Base-by-base conservation (phyloP, 2,113 vertebrate species). In the Glaucidium brasilianum region DNA sequence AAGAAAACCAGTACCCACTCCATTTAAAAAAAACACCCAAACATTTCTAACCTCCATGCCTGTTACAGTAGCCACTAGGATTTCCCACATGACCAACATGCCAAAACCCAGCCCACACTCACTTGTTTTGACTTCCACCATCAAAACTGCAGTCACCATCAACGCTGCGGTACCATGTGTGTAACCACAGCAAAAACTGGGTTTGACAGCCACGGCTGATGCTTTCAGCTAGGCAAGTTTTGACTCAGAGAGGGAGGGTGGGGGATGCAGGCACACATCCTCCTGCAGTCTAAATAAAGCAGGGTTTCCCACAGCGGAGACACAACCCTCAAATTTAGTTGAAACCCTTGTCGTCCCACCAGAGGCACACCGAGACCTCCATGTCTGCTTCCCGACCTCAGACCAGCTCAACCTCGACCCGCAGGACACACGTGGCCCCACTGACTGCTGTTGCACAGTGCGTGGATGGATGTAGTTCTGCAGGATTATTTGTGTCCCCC, bases 131-230 rank as follows among this genome's bases (percentile, higher is more conserved):
- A 59, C 25, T 60, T 69, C 63, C 39, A 74, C 68, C 71, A 72
- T 12, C 78, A 21, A 15, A 93, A 29, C 77, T 37, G 69, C 72
- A 87, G 92, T 18, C 85, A 79, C 60, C 85, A 55, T 2, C 29
- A 77, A 45, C 27, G 23, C 58, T 1, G 39, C 9, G 15, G 49
- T 2, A 39, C 72, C 62, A 13, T 4, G 3, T 0, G 6, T 39
- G n/a, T 12, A 60, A 55, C 49, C 72, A 21, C 71, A 59, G 71
- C 53, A 15, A 2, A 2, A 18, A 6, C 50, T 0, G 1, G 22
- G 6, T 58, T 27, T 34, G 62, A 20, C 0, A 17, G 37, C 37
- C 41, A 37, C 0, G 0, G 47, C 15, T 3, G 18, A 20, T 19
- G 64, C 27, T 20, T 30, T 49, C 29, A 21, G 67, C 30, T 20